Percentiles rank a stretch among this genome's conserved stretches.
phyloP scores from a whole-genome alignment of 2,888 invertebrate genomes.

The Nephrotoma flavescens region DNA sequence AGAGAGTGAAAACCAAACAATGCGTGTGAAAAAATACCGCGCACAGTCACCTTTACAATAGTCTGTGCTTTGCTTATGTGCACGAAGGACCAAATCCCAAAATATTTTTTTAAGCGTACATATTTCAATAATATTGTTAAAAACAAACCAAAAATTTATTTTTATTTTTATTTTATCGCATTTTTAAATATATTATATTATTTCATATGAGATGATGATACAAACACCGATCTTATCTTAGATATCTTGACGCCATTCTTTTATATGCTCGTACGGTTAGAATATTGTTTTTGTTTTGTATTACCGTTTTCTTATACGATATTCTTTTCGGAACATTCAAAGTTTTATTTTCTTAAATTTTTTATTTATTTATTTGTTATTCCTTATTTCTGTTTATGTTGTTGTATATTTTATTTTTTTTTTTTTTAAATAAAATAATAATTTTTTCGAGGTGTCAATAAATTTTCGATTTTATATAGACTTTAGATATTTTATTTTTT shows the following conservation, averaged over 20 bases:
- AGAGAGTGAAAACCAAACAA: background rate
- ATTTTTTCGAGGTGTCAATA: constrained; percentile 1
- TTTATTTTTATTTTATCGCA: background rate
- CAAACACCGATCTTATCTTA: constrained; percentile 28
- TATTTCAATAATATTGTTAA: background rate
- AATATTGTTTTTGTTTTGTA: background rate
- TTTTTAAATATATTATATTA: constrained; percentile 1
- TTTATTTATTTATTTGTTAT: background rate
- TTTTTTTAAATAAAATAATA: background rate
- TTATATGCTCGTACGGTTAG: background rate
- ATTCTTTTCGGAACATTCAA: background rate
- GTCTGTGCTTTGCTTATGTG: background rate
- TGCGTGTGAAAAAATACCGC: constrained; percentile 1
- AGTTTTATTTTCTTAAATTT: background rate
- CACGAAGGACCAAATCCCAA: background rate
- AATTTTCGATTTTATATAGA: background rate
- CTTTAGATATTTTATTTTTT: background rate
- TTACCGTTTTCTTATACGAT: background rate
- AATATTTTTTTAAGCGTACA: background rate
- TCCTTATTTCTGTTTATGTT: background rate
- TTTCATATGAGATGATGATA: constrained; percentile 18
- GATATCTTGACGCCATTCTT: constrained; percentile 27
- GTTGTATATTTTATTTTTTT: background rate
- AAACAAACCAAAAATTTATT: background rate
- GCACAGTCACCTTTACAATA: background rate